Percentiles rank a stretch among this genome's conserved stretches.
Conservation (phyloP, 1,140 invertebrate species). For the Pectinophora gossypiella region DNA sequence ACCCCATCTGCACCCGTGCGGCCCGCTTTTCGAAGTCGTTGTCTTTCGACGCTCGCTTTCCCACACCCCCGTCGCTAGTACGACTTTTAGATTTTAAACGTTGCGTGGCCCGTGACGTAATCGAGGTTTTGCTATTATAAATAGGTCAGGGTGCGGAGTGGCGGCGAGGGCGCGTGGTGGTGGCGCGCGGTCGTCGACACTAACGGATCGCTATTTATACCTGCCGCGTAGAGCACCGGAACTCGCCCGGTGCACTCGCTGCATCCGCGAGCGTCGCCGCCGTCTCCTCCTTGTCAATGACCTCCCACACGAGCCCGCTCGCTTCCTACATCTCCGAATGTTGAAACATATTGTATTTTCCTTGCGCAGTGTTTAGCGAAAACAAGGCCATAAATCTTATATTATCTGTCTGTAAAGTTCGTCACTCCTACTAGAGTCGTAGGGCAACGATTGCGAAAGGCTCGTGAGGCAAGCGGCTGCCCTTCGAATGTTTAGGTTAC, state of each 20-base stretch:
- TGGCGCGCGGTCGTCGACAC: conserved; percentile 67
- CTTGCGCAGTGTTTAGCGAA: background rate
- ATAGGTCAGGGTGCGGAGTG: conserved; percentile 39
- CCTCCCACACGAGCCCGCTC: too few relatives aligned
- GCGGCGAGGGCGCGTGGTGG: conserved; percentile 34
- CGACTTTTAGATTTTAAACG: conserved; percentile 23
- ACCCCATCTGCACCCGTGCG: conserved; percentile 31
- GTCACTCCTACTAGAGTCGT: conserved; percentile 10
- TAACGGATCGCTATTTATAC: conserved; percentile 73
- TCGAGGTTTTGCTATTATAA: conserved; percentile 17
- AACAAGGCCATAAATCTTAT: conserved; percentile 8
- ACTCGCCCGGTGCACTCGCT: conserved; percentile 66
- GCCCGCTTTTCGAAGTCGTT: conserved; percentile 30
- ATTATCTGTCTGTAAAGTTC: background rate
- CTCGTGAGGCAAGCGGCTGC: conserved; percentile 47
- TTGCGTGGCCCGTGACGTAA: conserved; percentile 19
- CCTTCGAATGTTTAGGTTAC: conserved; percentile 65
- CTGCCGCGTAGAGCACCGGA: conserved; percentile 69
- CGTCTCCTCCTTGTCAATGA: conserved; percentile 66
- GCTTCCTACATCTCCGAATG: conserved; percentile 27
- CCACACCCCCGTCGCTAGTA: conserved; percentile 13
- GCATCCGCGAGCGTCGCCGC: conserved; percentile 44
- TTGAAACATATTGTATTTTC: conserved; percentile 5
- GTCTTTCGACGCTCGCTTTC: conserved; percentile 29
- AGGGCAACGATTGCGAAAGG: conserved; percentile 46